phyloP scores from a whole-genome alignment of 2,113 vertebrate genomes.

The Lagenorhynchus albirostris region DNA sequence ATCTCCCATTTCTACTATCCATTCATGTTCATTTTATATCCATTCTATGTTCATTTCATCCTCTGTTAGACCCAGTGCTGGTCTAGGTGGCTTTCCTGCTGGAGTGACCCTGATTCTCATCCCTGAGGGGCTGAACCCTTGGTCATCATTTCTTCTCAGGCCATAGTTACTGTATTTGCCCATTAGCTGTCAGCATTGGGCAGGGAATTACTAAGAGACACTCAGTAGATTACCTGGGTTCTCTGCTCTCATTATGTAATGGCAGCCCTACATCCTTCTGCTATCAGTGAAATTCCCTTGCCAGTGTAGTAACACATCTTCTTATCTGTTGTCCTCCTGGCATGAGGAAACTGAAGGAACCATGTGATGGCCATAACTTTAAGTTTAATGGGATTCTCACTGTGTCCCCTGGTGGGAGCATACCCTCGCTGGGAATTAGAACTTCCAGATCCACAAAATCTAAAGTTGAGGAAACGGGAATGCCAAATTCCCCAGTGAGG shows the following conservation, averaged over 20 bases:
- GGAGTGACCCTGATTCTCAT: background rate
- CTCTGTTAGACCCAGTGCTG: background rate
- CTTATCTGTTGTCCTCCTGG: background rate
- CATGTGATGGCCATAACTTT: background rate
- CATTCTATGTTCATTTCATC: background rate
- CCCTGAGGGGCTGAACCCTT: background rate
- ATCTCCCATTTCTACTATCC: background rate
- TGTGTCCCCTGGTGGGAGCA: background rate
- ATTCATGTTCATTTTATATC: background rate
- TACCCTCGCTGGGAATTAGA: background rate
- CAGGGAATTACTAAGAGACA: background rate
- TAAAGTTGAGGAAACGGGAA: background rate
- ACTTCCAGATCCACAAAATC: background rate
- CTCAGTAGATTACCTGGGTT: background rate
- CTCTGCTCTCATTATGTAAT: background rate
- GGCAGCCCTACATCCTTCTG: background rate
- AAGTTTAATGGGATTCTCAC: background rate
- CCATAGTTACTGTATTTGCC: background rate
- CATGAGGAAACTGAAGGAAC: background rate
- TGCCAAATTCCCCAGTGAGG: background rate
- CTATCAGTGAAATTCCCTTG: background rate
- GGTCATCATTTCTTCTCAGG: background rate
- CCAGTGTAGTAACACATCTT: background rate
- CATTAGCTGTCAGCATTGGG: background rate
- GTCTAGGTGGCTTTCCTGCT: background rate